phyloP scores from a whole-genome alignment of 1,140 invertebrate species.

The Chionoecetes opilio region DNA sequence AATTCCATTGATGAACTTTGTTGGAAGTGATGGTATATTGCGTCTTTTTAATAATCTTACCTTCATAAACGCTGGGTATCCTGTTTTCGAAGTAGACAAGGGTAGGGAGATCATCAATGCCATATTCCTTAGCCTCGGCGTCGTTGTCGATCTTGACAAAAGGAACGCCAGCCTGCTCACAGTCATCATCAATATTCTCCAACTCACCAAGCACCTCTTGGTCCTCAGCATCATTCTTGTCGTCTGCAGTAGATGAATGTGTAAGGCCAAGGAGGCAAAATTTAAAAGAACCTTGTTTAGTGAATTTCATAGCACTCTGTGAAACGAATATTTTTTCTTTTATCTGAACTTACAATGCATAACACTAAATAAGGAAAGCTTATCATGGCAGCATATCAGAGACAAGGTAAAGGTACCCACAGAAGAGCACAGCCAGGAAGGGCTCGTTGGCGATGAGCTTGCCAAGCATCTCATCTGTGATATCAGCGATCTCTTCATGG shows the following conservation, averaged over 20 bases:
- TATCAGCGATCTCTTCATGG: slow-evolving; percentile 96
- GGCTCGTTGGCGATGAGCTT: slow-evolving; percentile 95
- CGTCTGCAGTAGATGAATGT: slow-evolving; percentile 86
- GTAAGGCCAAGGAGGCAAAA: neutral
- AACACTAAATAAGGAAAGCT: too few relatives aligned
- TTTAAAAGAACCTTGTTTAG: too few relatives aligned
- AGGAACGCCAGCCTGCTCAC: slow-evolving; percentile 94
- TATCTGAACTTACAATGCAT: too few relatives aligned
- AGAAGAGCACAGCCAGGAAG: slow-evolving; percentile 94
- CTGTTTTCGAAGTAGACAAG: slow-evolving; percentile 96
- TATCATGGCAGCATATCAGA: too few relatives aligned
- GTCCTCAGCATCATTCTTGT: slow-evolving; percentile 95
- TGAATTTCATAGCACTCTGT: too few relatives aligned
- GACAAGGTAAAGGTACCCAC: slow-evolving; percentile 84
- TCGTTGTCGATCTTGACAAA: slow-evolving; percentile 93
- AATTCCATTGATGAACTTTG: too few relatives aligned
- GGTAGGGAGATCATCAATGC: slow-evolving; percentile 94
- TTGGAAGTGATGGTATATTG: too few relatives aligned
- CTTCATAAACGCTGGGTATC: slow-evolving; percentile 95
- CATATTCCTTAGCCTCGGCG: slow-evolving; percentile 95
- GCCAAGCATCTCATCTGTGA: slow-evolving; percentile 97
- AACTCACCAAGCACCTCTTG: slow-evolving; percentile 94
- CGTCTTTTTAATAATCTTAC: slow-evolving; percentile 80
- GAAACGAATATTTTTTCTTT: too few relatives aligned
- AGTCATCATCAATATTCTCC: slow-evolving; percentile 96